These are phyloP conservation scores for Seriola rivoliana DNA, from an alignment of 2,113 vertebrate species.

Conservation along the genomic window DNA sequence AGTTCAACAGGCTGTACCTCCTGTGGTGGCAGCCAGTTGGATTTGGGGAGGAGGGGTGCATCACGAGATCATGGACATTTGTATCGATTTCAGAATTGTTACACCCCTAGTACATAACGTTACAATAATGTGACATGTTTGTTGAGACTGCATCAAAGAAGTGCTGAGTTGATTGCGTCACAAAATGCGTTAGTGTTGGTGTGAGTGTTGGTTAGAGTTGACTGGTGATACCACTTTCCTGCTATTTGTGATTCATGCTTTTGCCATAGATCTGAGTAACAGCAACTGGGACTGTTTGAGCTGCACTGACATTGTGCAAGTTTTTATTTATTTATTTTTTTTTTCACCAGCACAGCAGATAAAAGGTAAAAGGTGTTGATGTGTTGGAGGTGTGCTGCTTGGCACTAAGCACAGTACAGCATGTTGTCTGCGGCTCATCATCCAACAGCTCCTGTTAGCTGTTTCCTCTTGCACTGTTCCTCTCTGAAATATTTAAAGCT, in stretches of 20 bases:
- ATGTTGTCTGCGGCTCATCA: neutral
- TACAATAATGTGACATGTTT: neutral
- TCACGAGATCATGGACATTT: too few relatives aligned
- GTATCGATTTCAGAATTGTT: too few relatives aligned
- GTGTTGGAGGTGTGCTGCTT: neutral
- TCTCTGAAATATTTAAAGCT: neutral
- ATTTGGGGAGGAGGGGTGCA: too few relatives aligned
- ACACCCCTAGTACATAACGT: too few relatives aligned
- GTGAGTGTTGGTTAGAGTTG: neutral
- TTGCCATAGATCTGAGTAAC: neutral
- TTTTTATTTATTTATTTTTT: neutral
- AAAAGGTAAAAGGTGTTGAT: constrained; percentile 1
- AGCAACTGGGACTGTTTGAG: neutral
- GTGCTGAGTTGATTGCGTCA: neutral
- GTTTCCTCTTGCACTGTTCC: neutral
- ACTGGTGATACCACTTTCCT: neutral
- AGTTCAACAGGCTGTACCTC: too few relatives aligned
- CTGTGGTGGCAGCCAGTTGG: too few relatives aligned
- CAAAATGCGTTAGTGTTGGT: neutral
- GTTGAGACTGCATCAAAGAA: neutral
- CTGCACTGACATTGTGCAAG: neutral
- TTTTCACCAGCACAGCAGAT: neutral
- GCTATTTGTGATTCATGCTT: neutral
- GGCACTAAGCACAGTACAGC: neutral
- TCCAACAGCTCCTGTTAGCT: neutral